These are phyloP conservation scores for Cantharis lateralis DNA, from an alignment of 2,888 invertebrate species.

Conservation along the genomic window DNA sequence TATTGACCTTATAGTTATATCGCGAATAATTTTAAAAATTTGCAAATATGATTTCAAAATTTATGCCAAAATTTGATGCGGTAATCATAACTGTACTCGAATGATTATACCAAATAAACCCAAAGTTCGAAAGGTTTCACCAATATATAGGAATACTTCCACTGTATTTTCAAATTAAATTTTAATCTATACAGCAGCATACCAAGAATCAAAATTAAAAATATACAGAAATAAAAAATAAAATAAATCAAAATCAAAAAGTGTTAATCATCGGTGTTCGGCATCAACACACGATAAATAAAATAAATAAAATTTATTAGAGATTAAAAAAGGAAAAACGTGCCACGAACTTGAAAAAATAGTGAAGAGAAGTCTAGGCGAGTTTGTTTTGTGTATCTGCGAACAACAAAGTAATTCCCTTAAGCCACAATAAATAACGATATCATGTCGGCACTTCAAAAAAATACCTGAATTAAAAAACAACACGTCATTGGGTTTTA, in stretches of 20 bases:
- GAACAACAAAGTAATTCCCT: neutral
- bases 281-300: neutral
- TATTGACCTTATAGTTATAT: neutral
- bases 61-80: neutral
- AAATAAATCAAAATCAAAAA: neutral
- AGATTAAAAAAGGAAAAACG: neutral
- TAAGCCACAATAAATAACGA: constrained; percentile 2
- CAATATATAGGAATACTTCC: too few relatives aligned
- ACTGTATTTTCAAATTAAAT: too few relatives aligned
- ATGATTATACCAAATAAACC: neutral
- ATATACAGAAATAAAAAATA: neutral
- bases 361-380: neutral
- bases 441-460: neutral
- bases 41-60: neutral
- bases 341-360: neutral
- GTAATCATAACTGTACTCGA: neutral
- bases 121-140: neutral
- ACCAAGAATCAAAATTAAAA: neutral
- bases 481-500: neutral
- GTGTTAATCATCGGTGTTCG: neutral
- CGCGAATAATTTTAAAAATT: neutral
- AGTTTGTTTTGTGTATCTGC: neutral
- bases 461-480: neutral
- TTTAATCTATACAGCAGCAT: too few relatives aligned
- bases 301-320: neutral